Evolutionary conservation across 2,113 vertebrate genomes (phyloP), one percentile per base, ranked within the genome.

Genomic region (Hydropotes inermis): DNA sequence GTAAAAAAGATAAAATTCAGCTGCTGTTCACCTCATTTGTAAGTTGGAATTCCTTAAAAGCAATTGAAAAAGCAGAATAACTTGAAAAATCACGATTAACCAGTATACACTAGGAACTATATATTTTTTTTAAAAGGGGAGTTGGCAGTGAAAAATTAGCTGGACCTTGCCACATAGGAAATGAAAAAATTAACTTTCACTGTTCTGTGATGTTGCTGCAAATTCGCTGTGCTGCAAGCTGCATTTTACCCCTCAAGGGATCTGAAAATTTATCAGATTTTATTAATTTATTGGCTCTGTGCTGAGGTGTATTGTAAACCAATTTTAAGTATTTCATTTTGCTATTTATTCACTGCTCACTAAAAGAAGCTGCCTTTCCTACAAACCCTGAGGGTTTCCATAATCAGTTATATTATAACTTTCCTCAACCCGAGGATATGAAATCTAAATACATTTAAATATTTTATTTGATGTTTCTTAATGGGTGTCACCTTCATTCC

Each of bases 291-390:
- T 97, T 87, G 94, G 95, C 94, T 98, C 78, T 97, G 97, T 13
- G 50, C 89, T 84, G 91, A 97, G 88, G 95, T 97, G 50, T 96
- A 95, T 83, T 97, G 89, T 93, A 97, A 97, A 95, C 92, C 89
- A 98, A 97, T 97, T 97, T 97, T 95, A 97, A 97, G 94, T 96
- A 97, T 91, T 98, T 98, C 95, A 91, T 98, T 98, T 97, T 94
- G 79, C 70, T 97, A 93, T 97, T 98, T 98, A 98, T 93, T 97
- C 92, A 95, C 83, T 93, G 79, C 89, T 98, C 70, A 54, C 91
- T 79, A 94, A 97, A 91, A 93, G 95, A 70, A 93, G 88, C 78
- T 47, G 61, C 43, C 55, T 94, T 91, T 97, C 52, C 60, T 76
- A 95, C 81, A 89, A 93, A 97, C 76, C 88, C 93, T 1, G 0